These are phyloP conservation scores for Echeneis naucrates DNA, from an alignment of 2,797 vertebrate species.

Conservation along the genomic window DNA sequence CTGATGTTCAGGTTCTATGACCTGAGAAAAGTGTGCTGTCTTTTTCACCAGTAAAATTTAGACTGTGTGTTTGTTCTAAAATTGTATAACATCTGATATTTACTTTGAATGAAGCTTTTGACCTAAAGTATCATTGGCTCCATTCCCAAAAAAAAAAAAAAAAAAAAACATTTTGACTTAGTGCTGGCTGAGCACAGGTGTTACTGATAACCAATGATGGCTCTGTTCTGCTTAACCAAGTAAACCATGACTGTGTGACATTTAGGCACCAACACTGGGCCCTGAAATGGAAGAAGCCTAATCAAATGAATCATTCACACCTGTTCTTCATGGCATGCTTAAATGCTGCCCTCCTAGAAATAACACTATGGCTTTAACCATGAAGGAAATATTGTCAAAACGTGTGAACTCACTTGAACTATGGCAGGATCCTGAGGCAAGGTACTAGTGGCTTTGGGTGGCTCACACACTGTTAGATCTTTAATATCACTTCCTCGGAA, in stretches of 20 bases:
- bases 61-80: not conserved
- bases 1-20: too few species aligned
- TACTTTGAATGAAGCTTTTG: not conserved
- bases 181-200: slow-evolving; percentile 1
- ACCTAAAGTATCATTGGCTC: too few species aligned
- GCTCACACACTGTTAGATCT: slow-evolving; percentile 98
- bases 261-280: not conserved
- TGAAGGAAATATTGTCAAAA: not conserved
- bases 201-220: not conserved
- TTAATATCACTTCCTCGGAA: slow-evolving; percentile 98
- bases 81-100: not conserved
- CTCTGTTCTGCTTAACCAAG: not conserved
- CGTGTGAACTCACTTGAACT: slow-evolving; percentile 87
- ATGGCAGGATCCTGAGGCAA: slow-evolving; percentile 98
- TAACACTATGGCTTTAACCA: not conserved
- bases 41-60: too few species aligned
- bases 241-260: not conserved
- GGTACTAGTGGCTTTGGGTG: slow-evolving; percentile 93
- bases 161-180: not conserved
- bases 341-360: not conserved
- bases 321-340: not conserved
- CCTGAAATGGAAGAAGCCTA: not conserved
- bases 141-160: not conserved
- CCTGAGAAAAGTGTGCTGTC: too few species aligned
- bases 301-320: not conserved